Evolutionary conservation across 2,113 vertebrate genomes (phyloP), one percentile per base, ranked within the genome.

Genomic region (Oenanthe melanoleuca): DNA sequence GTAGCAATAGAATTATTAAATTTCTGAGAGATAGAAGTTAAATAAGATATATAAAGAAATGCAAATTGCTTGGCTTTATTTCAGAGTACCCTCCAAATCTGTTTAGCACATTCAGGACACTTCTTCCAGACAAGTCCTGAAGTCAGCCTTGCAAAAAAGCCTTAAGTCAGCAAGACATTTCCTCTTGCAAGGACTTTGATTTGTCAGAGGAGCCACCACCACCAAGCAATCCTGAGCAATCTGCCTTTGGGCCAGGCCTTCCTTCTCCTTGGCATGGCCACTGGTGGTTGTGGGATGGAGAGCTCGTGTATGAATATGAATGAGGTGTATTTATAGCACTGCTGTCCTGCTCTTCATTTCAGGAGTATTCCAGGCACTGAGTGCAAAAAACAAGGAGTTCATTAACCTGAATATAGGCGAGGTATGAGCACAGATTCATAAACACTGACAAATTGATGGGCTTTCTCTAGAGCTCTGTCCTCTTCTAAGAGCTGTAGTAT

Each of bases 351-450:
- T 91, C 92, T 64, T 97, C 82, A 71, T 86, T 80, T 19, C 89
- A 98, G 98, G 97, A 85, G 97, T 98, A 60, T 98, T 98, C 96
- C 96, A 98, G 47, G 88, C 94, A 33, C 92, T 98, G 84, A 93
- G 95, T 28, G 38, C 2, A 20, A 88, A 94, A 96, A 93, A 75
- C 94, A 93, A 95, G 71, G 97, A 97, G 31, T 89, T 91, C 95
- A 96, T 98, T 90, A 96, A 95, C 86, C 96, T 98, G 93, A 97
- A 96, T 77, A 97, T 97, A 91, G 93, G 94, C 1, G 97, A 98
- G 97, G 98, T 98, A 97, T 15, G 96, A 71, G 29, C 66, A 24
- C 34, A 24, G 55, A 53, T 93, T 88, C 29, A 67, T 79, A 65
- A 89, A 42, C 29, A 34, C 55, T 57, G 42, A 25, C 18, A 93